Base-by-base conservation (phyloP, 2,113 vertebrate species). In the Centropus unirufus region DNA sequence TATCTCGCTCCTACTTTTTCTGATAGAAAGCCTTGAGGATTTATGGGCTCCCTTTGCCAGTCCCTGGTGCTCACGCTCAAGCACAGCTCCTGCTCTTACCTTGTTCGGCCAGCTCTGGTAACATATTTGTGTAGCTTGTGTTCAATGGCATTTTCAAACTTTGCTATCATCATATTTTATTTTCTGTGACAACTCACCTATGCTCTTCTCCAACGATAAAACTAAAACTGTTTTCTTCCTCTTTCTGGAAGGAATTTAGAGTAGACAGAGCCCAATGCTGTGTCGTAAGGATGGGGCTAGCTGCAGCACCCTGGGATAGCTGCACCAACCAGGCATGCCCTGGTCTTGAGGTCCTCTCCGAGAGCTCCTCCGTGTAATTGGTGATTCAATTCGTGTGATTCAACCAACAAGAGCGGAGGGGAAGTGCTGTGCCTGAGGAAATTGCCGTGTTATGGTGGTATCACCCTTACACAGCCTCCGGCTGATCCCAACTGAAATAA, bases 401-500 rank as follows among this genome's bases (percentile, higher is more conserved):
- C 74, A 40, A 81, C 58, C 62, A 72, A 24, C 26, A 7, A 1
- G 4, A 34, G 46, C 39, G 32, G 64, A 92, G 58, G 62, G 64
- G 57, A 78, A 44, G 47, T 61, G 64, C 3, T 70, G 30, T 47
- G 61, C 47, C 66, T 4, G 7, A 84, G 78, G 84, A 63, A 63
- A 61, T 44, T 5, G 21, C 61, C 0, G 1, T 44, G 29, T 72
- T 91, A 32, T 0, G 0, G 24, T 40, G 30, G 22, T 27, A 19
- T 74, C 59, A 89, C 59, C 39, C n/a, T 44, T 69, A 6, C 5
- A 44, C 1, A 58, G 63, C 51, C 27, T 61, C 55, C 44, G 72
- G 61, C 52, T 91, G 77, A 87, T 94, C 36, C 54, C 61, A 34
- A 10, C 32, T 39, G 67, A 83, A 82, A 75, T 57, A 73, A 84